phyloP scores from a whole-genome alignment of 2,797 vertebrate species.

The Amblyopsis hoosieri region DNA sequence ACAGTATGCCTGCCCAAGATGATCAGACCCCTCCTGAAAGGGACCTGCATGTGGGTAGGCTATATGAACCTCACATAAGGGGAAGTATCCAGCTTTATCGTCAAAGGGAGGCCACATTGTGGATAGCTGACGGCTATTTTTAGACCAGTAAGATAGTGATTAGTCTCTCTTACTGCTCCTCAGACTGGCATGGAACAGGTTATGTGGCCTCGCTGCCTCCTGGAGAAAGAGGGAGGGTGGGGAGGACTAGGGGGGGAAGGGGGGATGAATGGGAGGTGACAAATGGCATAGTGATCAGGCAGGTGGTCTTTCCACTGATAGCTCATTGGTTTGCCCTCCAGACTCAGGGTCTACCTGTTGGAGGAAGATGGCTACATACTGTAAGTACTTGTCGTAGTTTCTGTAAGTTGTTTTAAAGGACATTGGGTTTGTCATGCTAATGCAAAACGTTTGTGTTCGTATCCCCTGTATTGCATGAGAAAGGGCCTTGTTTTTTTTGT shows the following conservation, averaged over 20 bases:
- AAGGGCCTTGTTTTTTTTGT: too few relatives aligned
- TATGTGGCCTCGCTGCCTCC: slow-evolving; percentile 16
- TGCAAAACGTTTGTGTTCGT: too few relatives aligned
- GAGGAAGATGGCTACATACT: too few relatives aligned
- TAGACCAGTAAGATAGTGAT: slow-evolving; percentile 27
- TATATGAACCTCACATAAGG: slow-evolving; percentile 42
- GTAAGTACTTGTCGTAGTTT: too few relatives aligned
- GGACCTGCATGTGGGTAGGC: slow-evolving; percentile 15
- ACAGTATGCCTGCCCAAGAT: slow-evolving; percentile 40
- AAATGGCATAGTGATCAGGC: background rate
- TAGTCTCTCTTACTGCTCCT: slow-evolving; percentile 2
- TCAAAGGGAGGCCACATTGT: slow-evolving; percentile 26
- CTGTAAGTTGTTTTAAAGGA: too few relatives aligned
- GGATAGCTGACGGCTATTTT: slow-evolving; percentile 36
- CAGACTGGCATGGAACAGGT: slow-evolving; percentile 40
- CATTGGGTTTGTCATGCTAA: too few relatives aligned
- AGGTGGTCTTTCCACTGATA: too few relatives aligned
- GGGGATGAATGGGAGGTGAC: background rate
- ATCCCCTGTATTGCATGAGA: too few relatives aligned
- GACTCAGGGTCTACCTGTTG: too few relatives aligned
- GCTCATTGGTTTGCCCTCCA: too few relatives aligned
- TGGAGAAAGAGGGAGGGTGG: slow-evolving; percentile 24
- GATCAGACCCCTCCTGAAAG: slow-evolving; percentile 45
- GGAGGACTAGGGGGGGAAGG: background rate
- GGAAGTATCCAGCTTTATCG: slow-evolving; percentile 37